phyloP scores from a whole-genome alignment of 2,888 invertebrate species.

The Ischnus inquisitorius region DNA sequence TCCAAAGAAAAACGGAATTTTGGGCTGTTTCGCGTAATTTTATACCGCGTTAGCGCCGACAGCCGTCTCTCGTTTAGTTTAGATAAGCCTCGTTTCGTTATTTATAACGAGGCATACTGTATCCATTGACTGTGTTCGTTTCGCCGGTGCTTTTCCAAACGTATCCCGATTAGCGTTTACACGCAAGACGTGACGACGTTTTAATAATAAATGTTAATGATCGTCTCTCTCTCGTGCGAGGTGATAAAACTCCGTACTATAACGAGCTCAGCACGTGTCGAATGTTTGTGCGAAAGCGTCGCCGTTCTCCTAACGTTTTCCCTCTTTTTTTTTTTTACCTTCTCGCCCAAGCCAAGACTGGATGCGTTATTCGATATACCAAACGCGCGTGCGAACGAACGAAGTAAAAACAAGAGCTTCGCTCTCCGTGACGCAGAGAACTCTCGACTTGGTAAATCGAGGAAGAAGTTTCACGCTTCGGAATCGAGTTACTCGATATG shows the following conservation, averaged over 20 bases:
- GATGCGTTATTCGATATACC: constrained; percentile 43
- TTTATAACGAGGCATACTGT: neutral
- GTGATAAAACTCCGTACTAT: constrained; percentile 48
- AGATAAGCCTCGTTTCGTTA: neutral
- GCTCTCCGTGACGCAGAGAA: neutral
- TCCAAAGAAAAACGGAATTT: constrained; percentile 20
- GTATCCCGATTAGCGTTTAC: constrained; percentile 14
- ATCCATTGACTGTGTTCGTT: neutral
- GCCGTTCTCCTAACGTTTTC: constrained; percentile 33
- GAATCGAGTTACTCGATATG: constrained; percentile 2
- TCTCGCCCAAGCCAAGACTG: constrained; percentile 17
- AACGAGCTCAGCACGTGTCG: constrained; percentile 64
- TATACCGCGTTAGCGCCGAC: neutral
- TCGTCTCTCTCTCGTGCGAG: constrained; percentile 46
- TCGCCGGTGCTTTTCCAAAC: constrained; percentile 1
- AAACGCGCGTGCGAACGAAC: constrained; percentile 8
- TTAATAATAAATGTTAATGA: constrained; percentile 66
- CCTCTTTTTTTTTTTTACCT: neutral
- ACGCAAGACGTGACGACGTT: constrained; percentile 31
- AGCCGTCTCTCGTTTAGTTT: neutral
- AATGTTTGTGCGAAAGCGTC: constrained; percentile 57
- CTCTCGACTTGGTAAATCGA: neutral
- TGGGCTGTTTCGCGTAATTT: neutral
- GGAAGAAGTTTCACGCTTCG: neutral
- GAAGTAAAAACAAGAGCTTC: constrained; percentile 15